phyloP scores from a whole-genome alignment of 2,797 vertebrate species.

The Tarsius wallacei region DNA sequence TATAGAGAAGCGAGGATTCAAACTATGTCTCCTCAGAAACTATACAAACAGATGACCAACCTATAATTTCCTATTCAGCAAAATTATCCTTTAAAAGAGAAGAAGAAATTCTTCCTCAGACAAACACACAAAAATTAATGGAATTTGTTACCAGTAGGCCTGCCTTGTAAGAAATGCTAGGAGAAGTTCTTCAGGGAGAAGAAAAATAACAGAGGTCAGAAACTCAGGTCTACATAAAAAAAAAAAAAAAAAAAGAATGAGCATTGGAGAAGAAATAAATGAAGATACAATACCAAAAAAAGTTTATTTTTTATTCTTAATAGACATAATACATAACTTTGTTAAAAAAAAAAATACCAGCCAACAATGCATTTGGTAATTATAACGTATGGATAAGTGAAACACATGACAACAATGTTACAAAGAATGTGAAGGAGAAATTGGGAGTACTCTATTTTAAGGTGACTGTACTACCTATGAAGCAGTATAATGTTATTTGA shows the following conservation, averaged over 20 bases:
- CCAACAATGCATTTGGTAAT: neutral
- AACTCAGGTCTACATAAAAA: neutral
- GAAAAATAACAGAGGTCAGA: neutral
- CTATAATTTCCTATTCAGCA: neutral
- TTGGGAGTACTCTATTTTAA: too few relatives aligned
- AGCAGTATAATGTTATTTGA: neutral
- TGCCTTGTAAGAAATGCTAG: slow-evolving; percentile 10
- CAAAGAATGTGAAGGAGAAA: neutral
- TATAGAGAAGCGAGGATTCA: neutral
- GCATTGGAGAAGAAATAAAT: neutral
- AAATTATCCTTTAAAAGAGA: neutral
- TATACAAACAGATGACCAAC: neutral
- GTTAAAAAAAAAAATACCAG: neutral
- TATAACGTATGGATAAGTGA: neutral
- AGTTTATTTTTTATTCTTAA: neutral
- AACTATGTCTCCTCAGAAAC: neutral
- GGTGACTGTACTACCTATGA: neutral
- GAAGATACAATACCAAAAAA: neutral
- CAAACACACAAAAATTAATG: neutral
- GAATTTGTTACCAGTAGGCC: neutral
- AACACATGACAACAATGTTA: neutral
- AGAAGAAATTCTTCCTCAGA: neutral
- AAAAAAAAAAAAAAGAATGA: neutral
- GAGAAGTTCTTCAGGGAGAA: neutral
- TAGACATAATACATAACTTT: neutral